Evolutionary conservation across 2,888 invertebrate species (phyloP).

Genomic region (Leucophora obtusa): DNA sequence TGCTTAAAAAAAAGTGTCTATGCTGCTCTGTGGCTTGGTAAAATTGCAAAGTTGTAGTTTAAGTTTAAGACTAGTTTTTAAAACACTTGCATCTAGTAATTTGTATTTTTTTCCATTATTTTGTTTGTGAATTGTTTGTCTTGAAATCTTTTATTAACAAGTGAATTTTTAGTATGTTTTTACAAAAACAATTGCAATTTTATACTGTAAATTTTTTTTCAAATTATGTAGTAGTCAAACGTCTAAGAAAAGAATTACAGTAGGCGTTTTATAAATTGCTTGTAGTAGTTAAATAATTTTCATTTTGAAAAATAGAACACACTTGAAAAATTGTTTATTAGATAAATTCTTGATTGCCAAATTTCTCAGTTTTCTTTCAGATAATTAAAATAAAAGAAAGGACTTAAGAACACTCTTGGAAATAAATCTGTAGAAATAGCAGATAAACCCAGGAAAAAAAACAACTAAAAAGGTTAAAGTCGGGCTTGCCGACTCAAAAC

Average conservation of each 20-base stretch:
- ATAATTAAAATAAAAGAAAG: no score
- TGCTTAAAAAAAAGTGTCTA: constrained; percentile 8
- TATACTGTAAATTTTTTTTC: neutral
- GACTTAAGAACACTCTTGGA: no score
- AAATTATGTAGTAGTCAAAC: neutral
- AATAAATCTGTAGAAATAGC: no score
- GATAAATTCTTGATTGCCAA: neutral
- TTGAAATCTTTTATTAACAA: constrained; percentile 1
- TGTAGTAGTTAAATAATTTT: neutral
- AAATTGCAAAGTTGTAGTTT: constrained; percentile 18
- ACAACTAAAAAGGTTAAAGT: no score
- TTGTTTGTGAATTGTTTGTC: neutral
- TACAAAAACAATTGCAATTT: neutral
- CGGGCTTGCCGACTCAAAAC: no score
- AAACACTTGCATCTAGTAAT: constrained; percentile 29
- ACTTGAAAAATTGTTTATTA: neutral
- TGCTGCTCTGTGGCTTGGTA: neutral
- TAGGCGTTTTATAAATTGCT: neutral
- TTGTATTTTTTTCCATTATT: constrained; percentile 12
- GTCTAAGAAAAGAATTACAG: neutral
- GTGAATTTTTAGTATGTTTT: neutral
- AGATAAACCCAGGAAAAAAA: no score
- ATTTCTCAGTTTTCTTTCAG: no score
- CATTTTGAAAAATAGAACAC: neutral
- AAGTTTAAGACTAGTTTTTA: constrained; percentile 43